Conservation (phyloP, 2,113 vertebrate species). For the Melanostigma gelatinosum region DNA sequence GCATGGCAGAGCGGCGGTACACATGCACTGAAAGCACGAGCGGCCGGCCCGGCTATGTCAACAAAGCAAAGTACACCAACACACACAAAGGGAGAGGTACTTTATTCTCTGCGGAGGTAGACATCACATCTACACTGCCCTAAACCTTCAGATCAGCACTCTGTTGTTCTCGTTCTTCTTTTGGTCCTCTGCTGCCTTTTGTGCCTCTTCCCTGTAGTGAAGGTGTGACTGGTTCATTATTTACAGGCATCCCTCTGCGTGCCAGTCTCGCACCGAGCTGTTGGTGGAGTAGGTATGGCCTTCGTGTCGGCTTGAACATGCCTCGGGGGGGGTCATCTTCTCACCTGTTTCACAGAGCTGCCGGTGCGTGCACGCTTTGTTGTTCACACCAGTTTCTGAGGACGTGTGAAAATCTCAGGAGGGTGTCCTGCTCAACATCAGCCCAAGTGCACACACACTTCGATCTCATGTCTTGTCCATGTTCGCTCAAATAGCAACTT, state of each 20-base stretch:
- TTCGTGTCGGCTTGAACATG: neutral
- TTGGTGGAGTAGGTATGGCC: neutral
- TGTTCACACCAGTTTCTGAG: constrained; percentile 31
- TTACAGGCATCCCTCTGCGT: constrained; percentile 1
- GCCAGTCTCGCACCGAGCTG: neutral
- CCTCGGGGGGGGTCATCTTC: neutral
- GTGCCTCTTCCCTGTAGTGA: neutral
- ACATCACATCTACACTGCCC: neutral
- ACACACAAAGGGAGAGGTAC: no score
- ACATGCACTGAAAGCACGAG: no score
- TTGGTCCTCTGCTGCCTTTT: neutral
- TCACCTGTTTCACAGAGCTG: constrained; percentile 24
- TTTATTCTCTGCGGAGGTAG: no score
- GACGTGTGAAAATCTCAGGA: constrained; percentile 42
- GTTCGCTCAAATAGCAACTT: neutral
- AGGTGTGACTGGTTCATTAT: neutral
- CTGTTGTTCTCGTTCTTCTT: neutral
- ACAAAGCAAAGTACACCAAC: no score
- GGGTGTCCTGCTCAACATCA: neutral
- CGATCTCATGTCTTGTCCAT: neutral
- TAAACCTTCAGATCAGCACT: neutral
- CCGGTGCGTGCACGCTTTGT: neutral
- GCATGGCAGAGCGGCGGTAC: no score
- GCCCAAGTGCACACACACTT: neutral
- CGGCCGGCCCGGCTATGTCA: no score